Evolutionary conservation across 1,140 invertebrate genomes (phyloP).

Genomic region (Achatina immaculata): DNA sequence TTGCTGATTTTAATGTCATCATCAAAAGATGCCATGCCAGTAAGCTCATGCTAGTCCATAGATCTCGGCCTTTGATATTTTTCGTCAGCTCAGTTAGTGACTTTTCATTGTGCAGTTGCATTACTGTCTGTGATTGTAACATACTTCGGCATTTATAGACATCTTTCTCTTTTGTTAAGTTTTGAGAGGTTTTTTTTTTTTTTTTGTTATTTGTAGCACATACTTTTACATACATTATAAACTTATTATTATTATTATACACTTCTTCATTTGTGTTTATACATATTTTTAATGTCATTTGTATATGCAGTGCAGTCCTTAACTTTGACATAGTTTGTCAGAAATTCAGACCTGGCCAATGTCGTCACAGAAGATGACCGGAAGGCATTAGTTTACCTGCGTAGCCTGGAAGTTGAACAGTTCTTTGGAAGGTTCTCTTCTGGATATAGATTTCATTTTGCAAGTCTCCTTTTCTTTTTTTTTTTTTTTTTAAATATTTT

Average conservation of each 20-base stretch:
- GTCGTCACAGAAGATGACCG: neutral
- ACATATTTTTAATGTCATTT: neutral
- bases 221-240: neutral
- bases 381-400: slow-evolving; percentile 2
- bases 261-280: neutral
- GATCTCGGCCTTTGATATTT: no score
- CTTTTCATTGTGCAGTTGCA: no score
- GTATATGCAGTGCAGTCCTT: neutral
- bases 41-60: no score
- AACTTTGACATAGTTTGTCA: neutral
- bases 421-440: neutral
- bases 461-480: neutral
- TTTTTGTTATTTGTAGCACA: no score
- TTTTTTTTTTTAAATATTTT: no score
- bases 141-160: neutral
- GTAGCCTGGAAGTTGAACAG: neutral
- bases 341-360: neutral
- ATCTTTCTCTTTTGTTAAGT: neutral
- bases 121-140: neutral
- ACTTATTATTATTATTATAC: neutral
- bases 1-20: neutral
- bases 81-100: no score
- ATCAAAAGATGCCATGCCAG: neutral
- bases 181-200: no score
- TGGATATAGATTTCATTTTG: slow-evolving; percentile 28